Evolutionary conservation across 2,797 vertebrate species (phyloP).

Genomic region (Malacoctenus gilli): DNA sequence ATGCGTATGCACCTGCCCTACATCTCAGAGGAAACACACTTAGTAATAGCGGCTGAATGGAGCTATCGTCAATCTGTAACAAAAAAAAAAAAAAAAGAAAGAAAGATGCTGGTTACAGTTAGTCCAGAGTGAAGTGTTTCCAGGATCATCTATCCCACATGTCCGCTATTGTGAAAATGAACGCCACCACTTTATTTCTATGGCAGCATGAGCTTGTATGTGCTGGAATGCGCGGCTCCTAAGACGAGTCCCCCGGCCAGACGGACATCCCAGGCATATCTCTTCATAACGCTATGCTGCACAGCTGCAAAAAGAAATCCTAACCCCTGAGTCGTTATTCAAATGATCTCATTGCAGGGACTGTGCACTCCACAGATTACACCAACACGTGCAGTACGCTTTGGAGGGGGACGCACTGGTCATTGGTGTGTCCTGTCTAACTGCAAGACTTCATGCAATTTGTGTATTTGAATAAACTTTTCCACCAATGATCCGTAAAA

Average conservation of each 20-base stretch:
- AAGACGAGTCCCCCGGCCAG: constrained; percentile 45
- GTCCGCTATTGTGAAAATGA: constrained; percentile 60
- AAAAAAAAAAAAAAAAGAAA: too few species aligned
- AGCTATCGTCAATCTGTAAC: constrained; percentile 34
- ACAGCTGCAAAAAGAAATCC: constrained; percentile 74
- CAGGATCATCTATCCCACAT: constrained; percentile 49
- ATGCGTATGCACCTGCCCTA: constrained; percentile 65
- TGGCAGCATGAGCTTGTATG: constrained; percentile 60
- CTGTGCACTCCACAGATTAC: constrained; percentile 51
- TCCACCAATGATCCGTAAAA: too few species aligned
- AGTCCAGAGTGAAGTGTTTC: constrained; percentile 42
- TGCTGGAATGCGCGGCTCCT: constrained; percentile 64
- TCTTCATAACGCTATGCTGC: constrained; percentile 48
- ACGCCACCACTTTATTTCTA: constrained; percentile 61
- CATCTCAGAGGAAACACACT: constrained; percentile 51
- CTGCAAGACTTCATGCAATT: constrained; percentile 12
- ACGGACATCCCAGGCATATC: constrained; percentile 62
- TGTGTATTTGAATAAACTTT: neutral
- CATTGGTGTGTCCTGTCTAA: constrained; percentile 6
- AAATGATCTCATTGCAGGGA: constrained; percentile 64
- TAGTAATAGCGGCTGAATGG: constrained; percentile 50
- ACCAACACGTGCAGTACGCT: constrained; percentile 29
- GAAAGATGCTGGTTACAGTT: constrained; percentile 39
- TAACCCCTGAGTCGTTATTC: constrained; percentile 62
- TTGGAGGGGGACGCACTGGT: constrained; percentile 4